Evolutionary conservation across 2,888 invertebrate genomes (phyloP).

Genomic region (Dusona sp.): DNA sequence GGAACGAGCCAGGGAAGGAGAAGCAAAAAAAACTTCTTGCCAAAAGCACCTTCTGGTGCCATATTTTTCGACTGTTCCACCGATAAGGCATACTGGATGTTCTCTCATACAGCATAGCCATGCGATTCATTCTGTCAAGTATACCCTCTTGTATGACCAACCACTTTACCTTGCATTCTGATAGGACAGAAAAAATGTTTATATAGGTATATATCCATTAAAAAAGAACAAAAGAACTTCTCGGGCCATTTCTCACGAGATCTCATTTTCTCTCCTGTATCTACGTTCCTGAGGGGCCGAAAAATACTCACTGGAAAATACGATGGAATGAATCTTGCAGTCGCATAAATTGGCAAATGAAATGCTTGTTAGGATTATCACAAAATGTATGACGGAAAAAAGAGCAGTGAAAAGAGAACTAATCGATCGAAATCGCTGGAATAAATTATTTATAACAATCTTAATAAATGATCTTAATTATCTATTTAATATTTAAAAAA

Average conservation of each 20-base stretch:
- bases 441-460: background rate
- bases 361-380: background rate
- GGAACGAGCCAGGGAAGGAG: background rate
- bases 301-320: conserved; percentile 21
- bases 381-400: too few species aligned
- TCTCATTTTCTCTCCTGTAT: background rate
- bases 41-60: conserved; percentile 59
- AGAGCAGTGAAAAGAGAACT: background rate
- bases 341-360: conserved; percentile 22
- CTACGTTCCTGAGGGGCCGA: conserved; percentile 13
- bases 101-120: conserved; percentile 29
- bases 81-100: conserved; percentile 51
- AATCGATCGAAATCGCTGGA: background rate
- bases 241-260: conserved; percentile 23
- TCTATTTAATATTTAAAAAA: too few species aligned
- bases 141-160: conserved; percentile 30
- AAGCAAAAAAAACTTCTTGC: conserved; percentile 30
- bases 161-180: conserved; percentile 36
- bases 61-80: conserved; percentile 57
- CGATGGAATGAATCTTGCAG: conserved; percentile 5
- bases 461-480: too few species aligned
- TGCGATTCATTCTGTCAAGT: conserved; percentile 62
- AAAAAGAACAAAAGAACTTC: conserved; percentile 11
- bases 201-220: background rate
- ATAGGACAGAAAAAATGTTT: conserved; percentile 11